Evolutionary conservation across 2,113 vertebrate species (phyloP), one percentile per base, ranked within the genome.

Genomic region (Podarcis raffonei): DNA sequence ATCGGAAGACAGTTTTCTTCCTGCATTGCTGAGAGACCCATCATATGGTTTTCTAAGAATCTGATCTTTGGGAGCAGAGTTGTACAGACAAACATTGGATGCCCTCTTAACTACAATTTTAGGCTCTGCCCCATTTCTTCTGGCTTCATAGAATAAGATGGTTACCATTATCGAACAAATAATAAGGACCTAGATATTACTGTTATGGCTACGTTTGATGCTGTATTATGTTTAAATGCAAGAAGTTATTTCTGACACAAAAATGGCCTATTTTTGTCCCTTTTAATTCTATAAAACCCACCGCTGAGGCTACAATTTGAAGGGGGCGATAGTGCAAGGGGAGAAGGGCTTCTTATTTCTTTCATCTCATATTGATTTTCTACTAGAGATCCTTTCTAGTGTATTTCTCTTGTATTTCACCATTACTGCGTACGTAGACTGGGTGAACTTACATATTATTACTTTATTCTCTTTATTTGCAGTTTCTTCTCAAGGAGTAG

Each of bases 401-500:
- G 11, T 12, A 48, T 12, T 69, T 69, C 6, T 59, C 6, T 32
- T 48, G 11, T 42, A 48, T 59, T 35, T 12, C 53, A 3, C 3
- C 62, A 0, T 13, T 16, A 39, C 0, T 78, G 9, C 37, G 15
- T 20, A 6, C 39, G 74, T 2, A 75, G 30, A 27, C 13, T 18
- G 66, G 30, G 42, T 48, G 27, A 27, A 35, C 30, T 77, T 23
- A 11, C 23, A 53, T 65, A 9, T 72, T 87, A 0, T 35, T 72
- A 88, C 92, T 85, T 9, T 62, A 1, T 82, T 91, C 87, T 1
- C 13, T 92, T 89, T 94, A 93, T 84, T 93, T 92, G 66, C 94
- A 97, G 96, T 91, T 92, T 97, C 97, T 78, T 95, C 97, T 91
- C 96, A 42, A 76, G 71, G 39, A 75, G 39, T 90, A 94, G 96